These are phyloP conservation scores for Puntigrus tetrazona DNA, from an alignment of 2,113 vertebrate genomes.

Conservation along the genomic window DNA sequence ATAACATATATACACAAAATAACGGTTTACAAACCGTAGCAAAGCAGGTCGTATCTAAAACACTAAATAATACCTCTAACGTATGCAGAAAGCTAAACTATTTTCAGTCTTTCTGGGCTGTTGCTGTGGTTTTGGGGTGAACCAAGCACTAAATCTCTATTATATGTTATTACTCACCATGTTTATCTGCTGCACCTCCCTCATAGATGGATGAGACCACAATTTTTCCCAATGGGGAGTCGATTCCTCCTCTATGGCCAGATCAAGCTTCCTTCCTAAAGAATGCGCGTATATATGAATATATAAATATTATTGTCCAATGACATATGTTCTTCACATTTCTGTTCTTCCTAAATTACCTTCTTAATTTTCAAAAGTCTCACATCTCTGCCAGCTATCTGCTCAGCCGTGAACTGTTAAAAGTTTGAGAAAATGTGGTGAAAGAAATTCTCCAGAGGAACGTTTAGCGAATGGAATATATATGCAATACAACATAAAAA, in stretches of 20 bases:
- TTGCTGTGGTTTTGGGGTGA: background rate
- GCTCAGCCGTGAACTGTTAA: conserved; percentile 85
- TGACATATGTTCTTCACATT: background rate
- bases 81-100: background rate
- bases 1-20: conserved; percentile 19
- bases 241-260: conserved; percentile 90
- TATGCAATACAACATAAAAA: background rate
- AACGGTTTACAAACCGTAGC: background rate
- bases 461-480: background rate
- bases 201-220: conserved; percentile 92
- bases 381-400: conserved; percentile 85
- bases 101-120: background rate
- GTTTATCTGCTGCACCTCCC: conserved; percentile 89
- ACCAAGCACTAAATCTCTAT: background rate
- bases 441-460: conserved; percentile 24
- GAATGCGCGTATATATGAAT: background rate
- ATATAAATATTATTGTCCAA: background rate
- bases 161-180: conserved; percentile 77
- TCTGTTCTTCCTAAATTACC: conserved; percentile 70
- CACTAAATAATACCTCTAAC: background rate
- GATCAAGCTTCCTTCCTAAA: conserved; percentile 86
- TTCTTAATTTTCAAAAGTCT: conserved; percentile 91
- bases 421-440: background rate
- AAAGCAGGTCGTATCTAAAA: background rate
- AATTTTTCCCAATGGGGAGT: conserved; percentile 90